Evolutionary conservation across 2,888 invertebrate genomes (phyloP).

Genomic region (Euzetes globulus): DNA sequence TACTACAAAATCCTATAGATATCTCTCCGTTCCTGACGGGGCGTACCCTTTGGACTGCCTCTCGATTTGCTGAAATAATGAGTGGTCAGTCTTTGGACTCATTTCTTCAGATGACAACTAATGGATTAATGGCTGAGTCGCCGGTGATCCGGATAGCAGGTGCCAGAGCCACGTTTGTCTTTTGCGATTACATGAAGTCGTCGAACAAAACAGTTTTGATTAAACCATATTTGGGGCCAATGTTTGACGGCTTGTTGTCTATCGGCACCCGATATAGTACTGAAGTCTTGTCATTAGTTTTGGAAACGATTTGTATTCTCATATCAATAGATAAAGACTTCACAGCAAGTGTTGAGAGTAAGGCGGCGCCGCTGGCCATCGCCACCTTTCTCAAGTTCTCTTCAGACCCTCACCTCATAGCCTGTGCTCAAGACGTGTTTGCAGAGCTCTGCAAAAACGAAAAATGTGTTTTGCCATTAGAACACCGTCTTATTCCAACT

Average conservation of each 20-base stretch:
- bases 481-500: constrained; percentile 60
- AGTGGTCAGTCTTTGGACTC: constrained; percentile 50
- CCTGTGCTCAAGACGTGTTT: constrained; percentile 58
- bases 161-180: constrained; percentile 52
- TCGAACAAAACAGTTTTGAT: constrained; percentile 49
- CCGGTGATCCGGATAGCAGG: constrained; percentile 55
- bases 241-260: constrained; percentile 54
- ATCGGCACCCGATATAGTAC: constrained; percentile 53
- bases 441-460: constrained; percentile 57
- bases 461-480: constrained; percentile 55
- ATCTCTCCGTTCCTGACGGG: constrained; percentile 51
- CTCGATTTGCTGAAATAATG: constrained; percentile 52
- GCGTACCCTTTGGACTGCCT: constrained; percentile 55
- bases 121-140: constrained; percentile 52
- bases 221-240: constrained; percentile 50
- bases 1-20: constrained; percentile 21
- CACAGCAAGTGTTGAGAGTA: constrained; percentile 57
- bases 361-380: constrained; percentile 59
- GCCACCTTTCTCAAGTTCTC: constrained; percentile 60
- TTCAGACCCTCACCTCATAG: constrained; percentile 57
- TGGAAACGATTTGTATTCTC: constrained; percentile 54
- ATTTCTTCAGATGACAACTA: constrained; percentile 49
- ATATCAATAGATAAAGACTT: constrained; percentile 57
- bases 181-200: constrained; percentile 53
- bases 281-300: constrained; percentile 52